Percentiles rank a stretch among this genome's conserved stretches.
phyloP scores from a whole-genome alignment of 2,797 vertebrate species.

The Protosalanx chinensis region DNA sequence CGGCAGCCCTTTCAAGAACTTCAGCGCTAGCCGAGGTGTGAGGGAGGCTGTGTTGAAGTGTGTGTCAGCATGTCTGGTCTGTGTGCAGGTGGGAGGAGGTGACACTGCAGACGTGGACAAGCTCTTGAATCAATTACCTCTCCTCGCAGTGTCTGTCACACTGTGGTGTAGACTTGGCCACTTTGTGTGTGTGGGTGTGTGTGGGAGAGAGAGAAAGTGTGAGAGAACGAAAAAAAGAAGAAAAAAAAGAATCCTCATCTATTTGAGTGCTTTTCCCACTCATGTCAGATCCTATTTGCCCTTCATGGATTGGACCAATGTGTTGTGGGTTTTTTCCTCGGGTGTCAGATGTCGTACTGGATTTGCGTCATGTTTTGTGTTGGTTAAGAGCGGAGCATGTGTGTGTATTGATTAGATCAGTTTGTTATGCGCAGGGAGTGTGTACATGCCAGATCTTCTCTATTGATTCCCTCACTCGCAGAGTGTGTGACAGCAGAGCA shows the following conservation, averaged over 20 bases:
- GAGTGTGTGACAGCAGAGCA: neutral
- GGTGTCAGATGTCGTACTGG: neutral
- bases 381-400: neutral
- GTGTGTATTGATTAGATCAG: neutral
- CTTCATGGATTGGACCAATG: neutral
- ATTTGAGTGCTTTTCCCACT: too few species aligned
- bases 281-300: neutral
- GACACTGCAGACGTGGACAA: neutral
- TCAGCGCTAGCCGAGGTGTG: slow-evolving; percentile 44
- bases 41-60: neutral
- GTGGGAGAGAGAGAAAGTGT: neutral
- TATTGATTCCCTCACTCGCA: neutral
- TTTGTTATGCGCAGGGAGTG: neutral
- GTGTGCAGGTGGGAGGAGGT: neutral
- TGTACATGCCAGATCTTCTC: neutral
- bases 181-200: neutral
- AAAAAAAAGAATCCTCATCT: neutral
- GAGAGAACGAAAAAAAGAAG: neutral
- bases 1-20: slow-evolving; percentile 20
- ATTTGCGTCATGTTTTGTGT: neutral
- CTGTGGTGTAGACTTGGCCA: neutral
- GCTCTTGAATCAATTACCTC: too few species aligned
- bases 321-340: neutral
- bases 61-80: neutral
- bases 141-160: too few species aligned